These are phyloP conservation scores for Caloenas nicobarica DNA, from an alignment of 2,113 vertebrate genomes.

Conservation along the genomic window DNA sequence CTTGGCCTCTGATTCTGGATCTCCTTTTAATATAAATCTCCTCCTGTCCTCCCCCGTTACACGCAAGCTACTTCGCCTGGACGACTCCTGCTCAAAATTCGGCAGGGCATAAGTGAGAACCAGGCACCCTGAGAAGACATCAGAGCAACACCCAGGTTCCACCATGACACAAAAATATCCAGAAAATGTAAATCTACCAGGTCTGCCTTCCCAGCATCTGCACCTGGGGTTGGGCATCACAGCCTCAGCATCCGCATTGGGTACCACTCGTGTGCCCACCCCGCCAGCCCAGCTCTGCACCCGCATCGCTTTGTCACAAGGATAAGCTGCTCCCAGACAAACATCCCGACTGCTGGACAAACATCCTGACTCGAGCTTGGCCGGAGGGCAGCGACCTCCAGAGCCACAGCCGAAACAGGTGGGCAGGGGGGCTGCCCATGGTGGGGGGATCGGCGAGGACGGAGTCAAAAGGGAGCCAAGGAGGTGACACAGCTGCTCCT, in stretches of 20 bases:
- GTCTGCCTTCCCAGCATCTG: background rate
- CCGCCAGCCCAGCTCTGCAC: background rate
- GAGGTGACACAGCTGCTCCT: conserved; percentile 13
- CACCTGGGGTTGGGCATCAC: background rate
- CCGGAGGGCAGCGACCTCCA: background rate
- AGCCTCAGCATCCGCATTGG: rapidly evolving
- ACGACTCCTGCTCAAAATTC: background rate
- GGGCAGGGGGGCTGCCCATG: background rate
- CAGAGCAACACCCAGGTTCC: background rate
- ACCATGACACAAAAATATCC: background rate
- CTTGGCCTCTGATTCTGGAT: conserved; percentile 34
- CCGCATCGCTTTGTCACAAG: background rate
- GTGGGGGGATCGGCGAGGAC: background rate
- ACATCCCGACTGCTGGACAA: background rate
- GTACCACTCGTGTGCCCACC: rapidly evolving
- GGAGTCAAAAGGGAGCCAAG: background rate
- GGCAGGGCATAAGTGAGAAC: background rate
- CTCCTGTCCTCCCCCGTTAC: background rate
- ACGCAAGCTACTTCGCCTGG: background rate
- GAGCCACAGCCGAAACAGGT: background rate
- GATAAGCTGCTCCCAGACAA: background rate
- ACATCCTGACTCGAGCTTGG: rapidly evolving
- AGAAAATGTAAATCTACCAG: background rate
- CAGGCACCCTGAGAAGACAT: background rate
- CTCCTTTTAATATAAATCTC: background rate